Percentiles rank a stretch among this genome's conserved stretches.
phyloP scores from a whole-genome alignment of 2,888 invertebrate species.

The Myopa tessellatipennis region DNA sequence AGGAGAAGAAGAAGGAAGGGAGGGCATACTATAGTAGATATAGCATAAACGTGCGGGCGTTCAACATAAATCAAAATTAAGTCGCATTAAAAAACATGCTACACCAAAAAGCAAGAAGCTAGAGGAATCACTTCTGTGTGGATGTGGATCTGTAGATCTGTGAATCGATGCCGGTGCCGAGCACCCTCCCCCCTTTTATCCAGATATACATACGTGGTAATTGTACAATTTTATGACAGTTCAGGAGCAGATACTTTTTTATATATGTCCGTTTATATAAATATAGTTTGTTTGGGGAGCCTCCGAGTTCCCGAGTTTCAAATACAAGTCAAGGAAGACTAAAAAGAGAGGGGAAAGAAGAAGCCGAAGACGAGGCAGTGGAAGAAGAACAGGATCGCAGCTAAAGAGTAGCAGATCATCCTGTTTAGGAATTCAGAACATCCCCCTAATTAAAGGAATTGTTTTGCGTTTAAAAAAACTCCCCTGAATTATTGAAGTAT shows the following conservation, averaged over 20 bases:
- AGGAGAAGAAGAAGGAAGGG: conserved; percentile 8
- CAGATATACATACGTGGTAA: background rate
- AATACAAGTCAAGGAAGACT: too few species aligned
- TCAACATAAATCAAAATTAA: conserved; percentile 65
- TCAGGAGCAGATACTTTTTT: background rate
- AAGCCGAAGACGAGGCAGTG: too few species aligned
- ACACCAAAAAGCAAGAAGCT: background rate
- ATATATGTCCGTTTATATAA: background rate
- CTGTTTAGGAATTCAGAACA: conserved; percentile 7
- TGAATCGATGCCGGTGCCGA: background rate
- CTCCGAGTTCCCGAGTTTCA: background rate
- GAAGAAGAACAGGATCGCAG: too few species aligned
- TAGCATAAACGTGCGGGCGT: conserved; percentile 59
- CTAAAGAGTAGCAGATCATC: background rate
- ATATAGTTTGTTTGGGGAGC: background rate
- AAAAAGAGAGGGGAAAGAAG: too few species aligned
- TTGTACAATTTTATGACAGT: conserved; percentile 27
- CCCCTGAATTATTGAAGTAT: too few species aligned
- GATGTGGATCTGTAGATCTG: conserved; percentile 13
- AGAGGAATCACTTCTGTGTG: background rate
- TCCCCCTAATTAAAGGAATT: conserved; percentile 43
- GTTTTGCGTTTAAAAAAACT: background rate
- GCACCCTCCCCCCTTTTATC: background rate
- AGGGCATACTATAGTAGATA: background rate
- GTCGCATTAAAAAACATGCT: conserved; percentile 53